Percentiles rank a stretch among this genome's conserved stretches.
Conservation (phyloP, 2,888 invertebrate species). For the Matsumyia berberina region DNA sequence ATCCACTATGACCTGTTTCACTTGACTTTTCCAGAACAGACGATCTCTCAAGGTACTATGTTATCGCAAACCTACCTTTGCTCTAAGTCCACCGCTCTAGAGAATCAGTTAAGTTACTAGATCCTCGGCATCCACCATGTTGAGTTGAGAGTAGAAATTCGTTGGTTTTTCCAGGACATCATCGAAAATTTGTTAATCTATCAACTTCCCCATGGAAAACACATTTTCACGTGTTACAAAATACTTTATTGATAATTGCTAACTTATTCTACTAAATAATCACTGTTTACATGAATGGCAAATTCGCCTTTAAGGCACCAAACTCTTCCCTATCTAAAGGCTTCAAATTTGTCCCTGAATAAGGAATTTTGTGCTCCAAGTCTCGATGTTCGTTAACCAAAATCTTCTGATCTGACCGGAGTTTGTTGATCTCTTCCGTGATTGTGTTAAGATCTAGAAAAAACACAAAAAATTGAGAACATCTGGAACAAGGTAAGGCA, state of each 20-base stretch:
- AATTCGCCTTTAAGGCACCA: constrained; percentile 80
- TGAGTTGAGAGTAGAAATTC: too few relatives aligned
- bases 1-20: too few relatives aligned
- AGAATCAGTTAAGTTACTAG: too few relatives aligned
- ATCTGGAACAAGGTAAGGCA: not conserved
- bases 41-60: too few relatives aligned
- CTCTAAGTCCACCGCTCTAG: too few relatives aligned
- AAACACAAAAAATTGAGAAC: constrained; percentile 2
- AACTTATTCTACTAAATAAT: constrained; percentile 7
- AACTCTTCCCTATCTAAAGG: constrained; percentile 82
- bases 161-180: too few relatives aligned
- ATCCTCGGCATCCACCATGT: too few relatives aligned
- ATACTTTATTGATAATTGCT: constrained; percentile 1
- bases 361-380: constrained; percentile 81
- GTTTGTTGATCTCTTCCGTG: constrained; percentile 81
- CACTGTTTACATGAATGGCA: constrained; percentile 79
- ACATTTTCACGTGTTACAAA: not conserved
- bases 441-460: constrained; percentile 82
- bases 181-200: too few relatives aligned
- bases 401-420: constrained; percentile 83
- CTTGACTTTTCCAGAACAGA: too few relatives aligned
- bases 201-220: too few relatives aligned
- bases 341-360: constrained; percentile 82
- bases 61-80: too few relatives aligned
- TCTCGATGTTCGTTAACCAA: constrained; percentile 83